Base-by-base conservation (phyloP, 2,797 vertebrate genomes). In the Spondyliosoma cantharus region DNA sequence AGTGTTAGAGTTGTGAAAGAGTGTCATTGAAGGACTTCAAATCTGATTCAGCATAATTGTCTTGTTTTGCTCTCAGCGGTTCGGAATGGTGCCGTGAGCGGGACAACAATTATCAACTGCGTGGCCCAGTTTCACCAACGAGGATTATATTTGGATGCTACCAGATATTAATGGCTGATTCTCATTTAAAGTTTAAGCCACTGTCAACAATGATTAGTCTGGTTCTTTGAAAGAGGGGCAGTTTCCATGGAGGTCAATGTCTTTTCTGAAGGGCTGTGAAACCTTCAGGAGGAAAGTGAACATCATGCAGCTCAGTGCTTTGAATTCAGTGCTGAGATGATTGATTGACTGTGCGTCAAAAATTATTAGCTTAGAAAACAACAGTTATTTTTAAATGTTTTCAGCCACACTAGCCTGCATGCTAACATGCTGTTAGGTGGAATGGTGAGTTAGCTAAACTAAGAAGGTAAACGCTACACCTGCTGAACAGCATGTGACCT, bases 21-120 rank as follows among this genome's bases (percentile, higher is more conserved):
- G 48, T 60, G 62, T 75, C 57, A 29, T 5, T 54, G 19, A 42
- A 72, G 76, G 67, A 76, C 46, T 54, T 79, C 59, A 57, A 54
- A 72, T 49, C 43, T 17, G 79, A 81, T 67, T 66, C 53, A 25
- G 74, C 76, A 49, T 87, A 83, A 86, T 84, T 86, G 71, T 71
- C 50, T 87, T 86, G 87, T 88, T 87, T 86, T 78, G 78, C 75
- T 84, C 77, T 42, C 62, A 65, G 85, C 27, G 7, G 29, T 70
- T 72, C 45, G 17, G 72, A 27, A 46, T 12, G 65, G 82, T 50
- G 74, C 74, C 61, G 71, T 24, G 48, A 77, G 73, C 81, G 49
- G 67, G 61, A 71, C 59, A 43, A 59, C 68, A 73, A 75, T 89
- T 87, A 86, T 81, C 76, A 61, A 59, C 52, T 19, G 27, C 16